Base-by-base conservation (phyloP, 2,888 invertebrate species). In the Diarsia dahlii region DNA sequence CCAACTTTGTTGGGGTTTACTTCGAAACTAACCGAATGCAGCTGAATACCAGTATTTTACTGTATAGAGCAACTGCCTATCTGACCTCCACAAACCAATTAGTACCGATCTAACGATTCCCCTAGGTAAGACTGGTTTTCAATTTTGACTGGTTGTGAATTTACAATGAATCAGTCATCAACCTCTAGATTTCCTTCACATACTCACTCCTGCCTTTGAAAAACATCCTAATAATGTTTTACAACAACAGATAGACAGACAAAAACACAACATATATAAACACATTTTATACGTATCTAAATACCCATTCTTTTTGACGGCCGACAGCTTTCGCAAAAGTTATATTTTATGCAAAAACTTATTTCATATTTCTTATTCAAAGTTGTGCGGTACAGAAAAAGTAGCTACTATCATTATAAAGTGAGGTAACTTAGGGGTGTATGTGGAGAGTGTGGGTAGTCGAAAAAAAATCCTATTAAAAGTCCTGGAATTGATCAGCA, bases 301-400 rank as follows among this genome's bases (percentile, higher is more conserved):
- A 87, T 85, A 84, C 79, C 89, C 89, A 90, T 91, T 90, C 88
- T 87, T 90, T 90, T 85, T 89, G 90, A 87, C 87, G 87, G 90
- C 91, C 88, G 92, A 91, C 92, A 93, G 91, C 92, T 92, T 93
- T 92, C 91, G 86, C 80, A 79, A 77, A 93, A 95, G 92, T 94
- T 94, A 89, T 94, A 91, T 93, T 95, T 95, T 95, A 95, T 94
- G 95, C 85, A 90, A 81, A 90, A 95, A 95, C 93, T 95, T 95
- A 87, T 93, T 93, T 93, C 94, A 95, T 95, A 95, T 95, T 94
- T 95, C 95, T 93, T 95, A 92, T 93, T 93, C 92, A 90, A 91
- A 92, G 92, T 91, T 92, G 87, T 79, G 85, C 84, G 84, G 86
- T 80, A 83, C 83, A 84, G 87, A 88, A 89, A 90, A 90, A 87